These are phyloP conservation scores for Pedetes capensis DNA, from an alignment of 2,113 vertebrate genomes.

Conservation along the genomic window DNA sequence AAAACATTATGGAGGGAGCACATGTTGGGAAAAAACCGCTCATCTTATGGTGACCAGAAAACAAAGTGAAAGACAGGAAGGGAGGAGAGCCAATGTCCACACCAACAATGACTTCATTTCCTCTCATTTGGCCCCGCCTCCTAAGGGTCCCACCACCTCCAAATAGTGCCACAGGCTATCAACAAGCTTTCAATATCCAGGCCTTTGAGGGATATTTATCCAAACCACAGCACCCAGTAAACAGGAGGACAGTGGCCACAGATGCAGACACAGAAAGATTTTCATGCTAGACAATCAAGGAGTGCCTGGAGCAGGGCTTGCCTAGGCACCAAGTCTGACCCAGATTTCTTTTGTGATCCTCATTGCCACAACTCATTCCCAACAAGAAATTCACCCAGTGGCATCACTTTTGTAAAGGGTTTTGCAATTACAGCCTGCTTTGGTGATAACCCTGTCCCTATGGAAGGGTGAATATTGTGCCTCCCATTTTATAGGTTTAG, in stretches of 20 bases:
- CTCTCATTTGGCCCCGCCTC: not conserved
- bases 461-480: not conserved
- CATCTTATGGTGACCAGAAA: not conserved
- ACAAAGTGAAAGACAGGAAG: not conserved
- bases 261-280: not conserved
- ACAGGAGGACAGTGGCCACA: too few relatives aligned
- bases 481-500: not conserved
- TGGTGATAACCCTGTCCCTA: not conserved
- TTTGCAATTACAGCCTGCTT: not conserved
- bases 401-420: not conserved
- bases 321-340: too few relatives aligned
- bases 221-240: too few relatives aligned
- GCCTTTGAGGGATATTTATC: not conserved
- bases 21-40: not conserved
- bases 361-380: not conserved
- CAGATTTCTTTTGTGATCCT: not conserved
- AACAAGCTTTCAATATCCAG: too few relatives aligned
- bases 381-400: not conserved
- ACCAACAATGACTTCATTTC: too few relatives aligned
- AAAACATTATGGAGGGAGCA: not conserved
- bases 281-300: too few relatives aligned
- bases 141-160: not conserved
- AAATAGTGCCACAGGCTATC: not conserved
- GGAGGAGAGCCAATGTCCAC: not conserved
- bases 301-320: rapidly evolving